Percentiles rank a stretch among this genome's conserved stretches.
These are phyloP conservation scores for Tangara arthus DNA, from an alignment of 2,797 vertebrate genomes.

Conservation along the genomic window DNA sequence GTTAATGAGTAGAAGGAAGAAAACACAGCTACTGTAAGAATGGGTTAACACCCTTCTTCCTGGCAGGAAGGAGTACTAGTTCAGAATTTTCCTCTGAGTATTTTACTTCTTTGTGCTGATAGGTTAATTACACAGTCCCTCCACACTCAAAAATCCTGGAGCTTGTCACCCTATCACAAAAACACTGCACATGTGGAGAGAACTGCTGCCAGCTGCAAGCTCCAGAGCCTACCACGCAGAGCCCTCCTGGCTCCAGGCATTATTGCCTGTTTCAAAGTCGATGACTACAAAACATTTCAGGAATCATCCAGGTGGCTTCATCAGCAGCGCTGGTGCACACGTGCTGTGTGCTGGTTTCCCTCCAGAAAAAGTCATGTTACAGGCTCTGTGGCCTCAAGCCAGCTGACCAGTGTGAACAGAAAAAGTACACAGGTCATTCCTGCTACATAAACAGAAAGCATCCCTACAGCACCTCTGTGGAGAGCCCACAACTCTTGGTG, in stretches of 20 bases:
- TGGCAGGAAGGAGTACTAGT: neutral
- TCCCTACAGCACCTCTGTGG: accelerated
- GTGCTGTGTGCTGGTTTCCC: neutral
- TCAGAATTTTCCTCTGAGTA: neutral
- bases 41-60: neutral
- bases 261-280: accelerated
- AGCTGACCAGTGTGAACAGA: neutral
- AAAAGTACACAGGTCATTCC: neutral
- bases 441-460: neutral
- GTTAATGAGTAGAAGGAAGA: neutral
- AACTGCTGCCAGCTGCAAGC: neutral
- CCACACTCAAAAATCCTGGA: neutral
- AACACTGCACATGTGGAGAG: neutral
- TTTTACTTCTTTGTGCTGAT: neutral
- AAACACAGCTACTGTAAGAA: neutral
- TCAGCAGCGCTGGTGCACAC: neutral
- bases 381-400: neutral
- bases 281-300: neutral
- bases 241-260: neutral
- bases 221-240: neutral
- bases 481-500: neutral
- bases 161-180: neutral
- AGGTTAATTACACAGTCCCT: neutral
- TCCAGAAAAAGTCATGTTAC: neutral
- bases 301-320: neutral